These are phyloP conservation scores for Tonatia bakeri DNA, from an alignment of 2,113 vertebrate genomes.

Conservation along the genomic window DNA sequence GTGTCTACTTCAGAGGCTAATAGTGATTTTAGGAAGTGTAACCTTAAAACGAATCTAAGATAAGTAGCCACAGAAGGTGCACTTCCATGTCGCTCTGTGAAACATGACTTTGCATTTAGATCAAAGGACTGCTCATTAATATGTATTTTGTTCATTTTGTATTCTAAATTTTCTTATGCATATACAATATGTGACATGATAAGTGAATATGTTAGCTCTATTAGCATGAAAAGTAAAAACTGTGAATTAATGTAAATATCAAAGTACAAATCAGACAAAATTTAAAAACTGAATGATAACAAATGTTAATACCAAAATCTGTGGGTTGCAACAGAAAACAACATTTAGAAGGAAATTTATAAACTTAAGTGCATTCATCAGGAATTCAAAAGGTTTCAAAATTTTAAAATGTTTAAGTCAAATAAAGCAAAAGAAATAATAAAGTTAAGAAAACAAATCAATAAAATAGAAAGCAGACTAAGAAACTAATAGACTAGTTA, in stretches of 20 bases:
- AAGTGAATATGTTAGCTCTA: not conserved
- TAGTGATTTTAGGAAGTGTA: not conserved
- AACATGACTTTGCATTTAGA: not conserved
- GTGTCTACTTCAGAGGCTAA: not conserved
- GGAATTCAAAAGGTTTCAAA: not conserved
- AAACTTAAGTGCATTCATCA: not conserved
- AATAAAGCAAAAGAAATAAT: not conserved
- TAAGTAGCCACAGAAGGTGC: not conserved
- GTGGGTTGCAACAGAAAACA: not conserved
- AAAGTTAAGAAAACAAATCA: not conserved
- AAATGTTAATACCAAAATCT: not conserved
- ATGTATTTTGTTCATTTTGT: not conserved
- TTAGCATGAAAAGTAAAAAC: not conserved
- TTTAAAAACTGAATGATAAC: not conserved
- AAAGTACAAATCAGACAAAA: not conserved
- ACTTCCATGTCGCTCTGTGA: not conserved
- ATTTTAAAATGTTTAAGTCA: not conserved
- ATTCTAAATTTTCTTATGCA: not conserved
- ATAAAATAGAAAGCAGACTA: not conserved
- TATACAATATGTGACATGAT: not conserved
- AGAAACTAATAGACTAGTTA: not conserved
- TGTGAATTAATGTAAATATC: not conserved
- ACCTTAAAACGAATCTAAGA: not conserved
- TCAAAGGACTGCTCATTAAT: not conserved
- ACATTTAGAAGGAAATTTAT: not conserved